A percentile compares a stretch with the other conserved stretches of the same genome.
These are phyloP conservation scores for Clarias batrachus DNA, from an alignment of 2,113 vertebrate genomes.

Conservation along the genomic window DNA sequence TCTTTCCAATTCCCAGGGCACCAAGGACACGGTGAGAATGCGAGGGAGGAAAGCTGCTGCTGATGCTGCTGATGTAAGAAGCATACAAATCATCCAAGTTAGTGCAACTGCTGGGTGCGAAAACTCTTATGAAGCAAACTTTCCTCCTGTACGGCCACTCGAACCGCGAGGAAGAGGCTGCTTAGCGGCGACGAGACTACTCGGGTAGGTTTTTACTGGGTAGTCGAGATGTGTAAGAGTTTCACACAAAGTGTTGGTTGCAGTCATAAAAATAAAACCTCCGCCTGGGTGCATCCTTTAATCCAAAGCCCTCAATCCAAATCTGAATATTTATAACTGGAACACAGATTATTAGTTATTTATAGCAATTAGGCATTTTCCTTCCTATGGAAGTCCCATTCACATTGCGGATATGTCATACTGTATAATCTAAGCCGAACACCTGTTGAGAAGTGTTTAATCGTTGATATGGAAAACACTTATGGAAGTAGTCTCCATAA, in stretches of 20 bases:
- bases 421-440: neutral
- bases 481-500: neutral
- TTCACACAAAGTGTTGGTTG: neutral
- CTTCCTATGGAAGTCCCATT: neutral
- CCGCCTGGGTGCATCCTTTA: neutral
- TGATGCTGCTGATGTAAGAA: neutral
- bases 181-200: neutral
- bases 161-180: neutral
- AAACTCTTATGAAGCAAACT: neutral
- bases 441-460: neutral
- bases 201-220: neutral
- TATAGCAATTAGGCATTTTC: neutral
- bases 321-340: neutral
- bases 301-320: no score
- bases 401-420: neutral
- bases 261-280: neutral
- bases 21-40: slow-evolving; percentile 4
- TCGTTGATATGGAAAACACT: no score
- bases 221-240: neutral
- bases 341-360: neutral
- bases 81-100: neutral
- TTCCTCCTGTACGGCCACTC: neutral
- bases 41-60: slow-evolving; percentile 14
- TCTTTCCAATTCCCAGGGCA: slow-evolving; percentile 1
- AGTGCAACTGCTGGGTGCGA: neutral